Evolutionary conservation across 2,888 invertebrate species (phyloP), one percentile per base, ranked within the genome.

Genomic region (Malachius bipustulatus): DNA sequence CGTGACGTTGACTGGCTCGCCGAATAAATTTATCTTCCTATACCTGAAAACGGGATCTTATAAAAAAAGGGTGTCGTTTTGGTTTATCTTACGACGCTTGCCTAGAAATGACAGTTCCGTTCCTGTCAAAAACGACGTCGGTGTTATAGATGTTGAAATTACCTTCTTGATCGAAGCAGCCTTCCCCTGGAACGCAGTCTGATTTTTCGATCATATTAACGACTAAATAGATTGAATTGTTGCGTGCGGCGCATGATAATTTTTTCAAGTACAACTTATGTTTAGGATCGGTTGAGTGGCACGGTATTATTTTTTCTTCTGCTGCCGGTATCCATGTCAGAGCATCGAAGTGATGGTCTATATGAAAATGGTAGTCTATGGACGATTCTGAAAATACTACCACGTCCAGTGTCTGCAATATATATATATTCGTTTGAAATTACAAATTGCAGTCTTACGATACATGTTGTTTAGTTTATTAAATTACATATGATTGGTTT

Each of bases 311-410:
- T 39, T 50, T 38, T 26, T 57, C 31, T 32, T 51, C 44, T 0
- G 56, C 48, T 24, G 48, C 38, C 0, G 59, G 51, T 47, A 60
- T 45, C 60, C 65, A 46, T 52, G 67, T 50, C 59, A 47, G 9
- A 2, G 24, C 26, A n/a, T n/a, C n/a, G n/a, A n/a, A n/a, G n/a
- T n/a, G n/a, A n/a, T n/a, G n/a, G n/a, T n/a, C n/a, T n/a, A n/a
- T n/a, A n/a, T n/a, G n/a, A 24, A 64, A 56, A 2, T 57, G 51
- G 4, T 56, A 48, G 29, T 14, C 54, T 55, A 66, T 47, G 0
- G 73, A 72, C 43, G 67, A 53, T 57, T 88, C 87, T 0, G 88
- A 85, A 51, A 87, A 88, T 0, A 85, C 75, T 4, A 88, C 64
- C 12, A 88, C 79, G 47, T 87, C 81, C 0, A 73, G 73, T 38